These are phyloP conservation scores for Gallinago stenura DNA, from an alignment of 2,797 vertebrate species.

Conservation along the genomic window DNA sequence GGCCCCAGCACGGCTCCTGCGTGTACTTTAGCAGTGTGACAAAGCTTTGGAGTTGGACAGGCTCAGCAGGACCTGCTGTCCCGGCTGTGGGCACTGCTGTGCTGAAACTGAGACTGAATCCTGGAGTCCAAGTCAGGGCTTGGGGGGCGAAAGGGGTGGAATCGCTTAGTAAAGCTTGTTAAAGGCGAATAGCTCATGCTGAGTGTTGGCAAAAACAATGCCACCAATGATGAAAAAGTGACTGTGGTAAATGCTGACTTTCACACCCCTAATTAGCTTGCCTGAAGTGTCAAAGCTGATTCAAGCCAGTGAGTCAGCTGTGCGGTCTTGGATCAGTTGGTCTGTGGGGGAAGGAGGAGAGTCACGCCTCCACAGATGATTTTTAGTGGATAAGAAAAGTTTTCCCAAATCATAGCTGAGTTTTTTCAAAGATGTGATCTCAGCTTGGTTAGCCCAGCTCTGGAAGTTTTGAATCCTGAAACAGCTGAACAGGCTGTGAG, in stretches of 20 bases:
- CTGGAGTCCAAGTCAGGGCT: rapidly evolving
- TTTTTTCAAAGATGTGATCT: neutral
- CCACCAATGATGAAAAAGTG: neutral
- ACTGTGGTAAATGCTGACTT: neutral
- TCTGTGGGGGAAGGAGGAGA: neutral
- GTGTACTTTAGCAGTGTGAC: rapidly evolving
- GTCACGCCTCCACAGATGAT: neutral
- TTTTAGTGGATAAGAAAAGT: neutral
- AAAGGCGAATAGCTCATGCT: neutral
- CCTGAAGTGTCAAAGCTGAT: neutral
- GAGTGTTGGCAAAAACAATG: neutral
- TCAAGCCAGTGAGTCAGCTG: neutral
- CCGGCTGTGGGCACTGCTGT: neutral
- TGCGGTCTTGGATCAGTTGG: neutral
- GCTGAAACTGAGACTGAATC: neutral
- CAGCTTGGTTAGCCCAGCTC: neutral
- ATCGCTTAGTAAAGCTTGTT: neutral
- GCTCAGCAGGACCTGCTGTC: neutral
- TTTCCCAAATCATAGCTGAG: neutral
- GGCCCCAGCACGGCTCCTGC: neutral
- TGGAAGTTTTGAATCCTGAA: neutral
- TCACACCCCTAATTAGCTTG: neutral
- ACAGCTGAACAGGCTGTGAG: neutral
- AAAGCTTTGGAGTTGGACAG: neutral
- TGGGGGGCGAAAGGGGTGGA: too few species aligned